Conservation (phyloP, 2,888 invertebrate species). For the Drosophila cyrtoloma region DNA sequence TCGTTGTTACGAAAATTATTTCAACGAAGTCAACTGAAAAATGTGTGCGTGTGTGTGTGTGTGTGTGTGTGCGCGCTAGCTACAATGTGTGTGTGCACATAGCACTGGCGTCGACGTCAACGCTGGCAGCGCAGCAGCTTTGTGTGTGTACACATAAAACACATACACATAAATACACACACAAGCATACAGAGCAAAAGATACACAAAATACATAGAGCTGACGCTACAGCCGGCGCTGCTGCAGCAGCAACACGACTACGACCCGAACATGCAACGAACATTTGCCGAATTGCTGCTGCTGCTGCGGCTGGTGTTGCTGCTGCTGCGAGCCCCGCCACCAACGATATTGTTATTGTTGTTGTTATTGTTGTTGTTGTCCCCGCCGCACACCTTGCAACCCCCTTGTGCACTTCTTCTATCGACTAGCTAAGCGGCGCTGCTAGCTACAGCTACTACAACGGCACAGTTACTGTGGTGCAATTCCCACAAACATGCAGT, state of each 20-base stretch:
- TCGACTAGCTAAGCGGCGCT: constrained; percentile 57
- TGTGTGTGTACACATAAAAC: constrained; percentile 41
- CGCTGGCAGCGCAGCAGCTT: constrained; percentile 69
- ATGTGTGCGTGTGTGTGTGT: constrained; percentile 49
- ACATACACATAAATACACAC: constrained; percentile 24
- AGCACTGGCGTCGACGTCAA: constrained; percentile 43
- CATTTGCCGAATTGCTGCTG: constrained; percentile 67
- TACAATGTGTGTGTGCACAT: constrained; percentile 37
- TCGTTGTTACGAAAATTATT: constrained; percentile 83
- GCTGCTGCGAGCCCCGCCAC: constrained; percentile 13
- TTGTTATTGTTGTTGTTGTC: constrained; percentile 32
- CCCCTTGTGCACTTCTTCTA: constrained; percentile 58
- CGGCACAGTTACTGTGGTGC: constrained; percentile 51
- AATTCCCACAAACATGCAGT: not conserved
- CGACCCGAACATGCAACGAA: constrained; percentile 66
- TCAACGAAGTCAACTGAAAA: constrained; percentile 81
- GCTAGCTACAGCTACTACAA: constrained; percentile 47
- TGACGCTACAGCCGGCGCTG: constrained; percentile 40
- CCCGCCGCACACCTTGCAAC: constrained; percentile 54
- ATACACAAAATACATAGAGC: constrained; percentile 61
- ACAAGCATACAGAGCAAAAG: constrained; percentile 46
- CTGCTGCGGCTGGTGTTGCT: constrained; percentile 14
- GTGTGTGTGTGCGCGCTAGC: constrained; percentile 24
- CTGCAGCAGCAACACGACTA: constrained; percentile 43
- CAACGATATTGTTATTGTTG: constrained; percentile 22